Base-by-base conservation (phyloP, 1,140 invertebrate species). In the Portunus trituberculatus region DNA sequence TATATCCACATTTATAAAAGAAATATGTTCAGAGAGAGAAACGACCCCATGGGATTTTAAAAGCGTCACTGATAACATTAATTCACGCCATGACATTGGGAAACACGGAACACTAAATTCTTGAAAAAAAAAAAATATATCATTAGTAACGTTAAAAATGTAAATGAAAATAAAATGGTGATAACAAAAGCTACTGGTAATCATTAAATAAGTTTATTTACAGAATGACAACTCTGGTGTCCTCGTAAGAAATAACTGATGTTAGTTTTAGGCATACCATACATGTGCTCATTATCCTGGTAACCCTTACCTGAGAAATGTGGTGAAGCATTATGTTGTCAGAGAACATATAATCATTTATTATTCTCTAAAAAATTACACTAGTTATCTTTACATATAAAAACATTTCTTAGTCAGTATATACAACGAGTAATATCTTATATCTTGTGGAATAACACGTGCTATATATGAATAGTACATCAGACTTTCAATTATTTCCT, bases 371-470 rank as follows among this genome's bases (percentile, higher is more conserved):
- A 46, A 20, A 90, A 20, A 90, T 91, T 48, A n/a, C 46, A 12
- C 46, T 48, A 91, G 82, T 83, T 83, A 93, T 93, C 82, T 39
- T 39, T 84, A 93, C n/a, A 84, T 93, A 83, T 83, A 84, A 83
- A 84, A 39, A 93, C 45, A 93, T 39, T 39, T 92, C 6, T 83
- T 39, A 82, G 83, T 83, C 31, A 29, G 83, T 83, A 82, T 83
- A 82, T 32, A 92, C 25, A 92, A 8, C 76, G 76, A 92, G 76
- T 39, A 31, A 92, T 92, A 6, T 0, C 6, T 1, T 82, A 29
- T 45, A 12, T 25, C 83, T 39, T 93, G 31, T 32, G 32, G 2
- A 7, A 93, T 46, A 39, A 14, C 25, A 28, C 45, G 7, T 45
- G 20, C 32, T 39, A 16, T 31, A 59, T 39, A 16, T 31, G 28